A percentile compares a stretch with the other conserved stretches of the same genome.
Conservation (phyloP, 2,113 vertebrate genomes). For the Brienomyrus longianalis region DNA sequence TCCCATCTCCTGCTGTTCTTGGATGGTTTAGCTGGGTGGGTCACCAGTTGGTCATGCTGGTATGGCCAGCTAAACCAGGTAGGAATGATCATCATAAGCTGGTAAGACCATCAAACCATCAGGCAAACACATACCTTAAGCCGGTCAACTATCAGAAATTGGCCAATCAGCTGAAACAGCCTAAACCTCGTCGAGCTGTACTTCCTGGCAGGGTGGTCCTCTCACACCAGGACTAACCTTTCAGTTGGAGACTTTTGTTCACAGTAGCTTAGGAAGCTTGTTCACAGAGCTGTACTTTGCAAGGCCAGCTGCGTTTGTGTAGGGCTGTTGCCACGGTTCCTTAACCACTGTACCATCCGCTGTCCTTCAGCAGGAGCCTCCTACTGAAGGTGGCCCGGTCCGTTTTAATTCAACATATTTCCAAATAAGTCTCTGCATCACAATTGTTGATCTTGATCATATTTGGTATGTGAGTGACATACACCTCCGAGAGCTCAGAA, state of each 20-base stretch:
- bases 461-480: neutral
- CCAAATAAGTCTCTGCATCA: neutral
- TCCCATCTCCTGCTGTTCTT: neutral
- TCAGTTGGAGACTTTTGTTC: neutral
- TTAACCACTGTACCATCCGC: neutral
- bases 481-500: neutral
- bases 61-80: neutral
- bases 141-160: neutral
- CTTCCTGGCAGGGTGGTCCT: neutral
- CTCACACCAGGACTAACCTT: neutral
- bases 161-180: neutral
- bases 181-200: neutral
- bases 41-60: neutral
- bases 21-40: neutral
- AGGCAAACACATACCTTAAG: neutral
- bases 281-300: neutral
- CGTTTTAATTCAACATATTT: neutral
- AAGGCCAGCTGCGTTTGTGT: neutral
- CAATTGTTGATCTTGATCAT: neutral
- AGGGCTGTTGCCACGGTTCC: neutral
- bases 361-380: neutral
- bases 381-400: neutral
- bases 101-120: neutral
- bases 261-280: neutral
- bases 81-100: neutral